Conservation (phyloP, 2,797 vertebrate species). For the Argya squamiceps region DNA sequence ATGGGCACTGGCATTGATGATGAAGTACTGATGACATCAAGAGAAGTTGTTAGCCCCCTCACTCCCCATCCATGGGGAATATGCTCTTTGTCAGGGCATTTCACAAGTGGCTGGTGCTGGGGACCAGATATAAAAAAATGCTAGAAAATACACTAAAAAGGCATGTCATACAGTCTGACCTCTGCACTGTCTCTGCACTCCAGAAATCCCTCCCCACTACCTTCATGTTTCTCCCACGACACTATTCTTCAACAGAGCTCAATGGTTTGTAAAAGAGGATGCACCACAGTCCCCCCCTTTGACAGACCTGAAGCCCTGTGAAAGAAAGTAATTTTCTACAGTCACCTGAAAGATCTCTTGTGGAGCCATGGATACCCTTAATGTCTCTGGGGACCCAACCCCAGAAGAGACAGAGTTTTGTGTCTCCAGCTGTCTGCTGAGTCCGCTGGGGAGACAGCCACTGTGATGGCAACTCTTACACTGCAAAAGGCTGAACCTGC, state of each 20-base stretch:
- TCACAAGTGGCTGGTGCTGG: background rate
- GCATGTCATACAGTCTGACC: background rate
- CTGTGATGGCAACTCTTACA: background rate
- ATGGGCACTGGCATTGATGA: background rate
- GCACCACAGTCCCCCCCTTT: background rate
- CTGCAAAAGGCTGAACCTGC: background rate
- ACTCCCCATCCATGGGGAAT: background rate
- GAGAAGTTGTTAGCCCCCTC: background rate
- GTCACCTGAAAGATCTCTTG: background rate
- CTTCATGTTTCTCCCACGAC: background rate
- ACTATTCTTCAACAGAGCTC: background rate
- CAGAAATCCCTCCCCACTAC: background rate
- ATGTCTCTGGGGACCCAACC: background rate
- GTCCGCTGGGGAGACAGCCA: background rate
- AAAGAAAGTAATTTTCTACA: background rate
- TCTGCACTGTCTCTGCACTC: background rate
- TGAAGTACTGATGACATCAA: background rate
- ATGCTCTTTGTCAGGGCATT: background rate
- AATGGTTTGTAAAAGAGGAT: background rate
- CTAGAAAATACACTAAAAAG: background rate
- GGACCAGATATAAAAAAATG: background rate
- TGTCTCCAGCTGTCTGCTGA: background rate
- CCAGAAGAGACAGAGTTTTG: background rate
- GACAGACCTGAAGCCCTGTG: background rate
- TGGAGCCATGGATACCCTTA: background rate